Evolutionary conservation across 2,797 vertebrate species (phyloP).

Genomic region (Mus minutoides): DNA sequence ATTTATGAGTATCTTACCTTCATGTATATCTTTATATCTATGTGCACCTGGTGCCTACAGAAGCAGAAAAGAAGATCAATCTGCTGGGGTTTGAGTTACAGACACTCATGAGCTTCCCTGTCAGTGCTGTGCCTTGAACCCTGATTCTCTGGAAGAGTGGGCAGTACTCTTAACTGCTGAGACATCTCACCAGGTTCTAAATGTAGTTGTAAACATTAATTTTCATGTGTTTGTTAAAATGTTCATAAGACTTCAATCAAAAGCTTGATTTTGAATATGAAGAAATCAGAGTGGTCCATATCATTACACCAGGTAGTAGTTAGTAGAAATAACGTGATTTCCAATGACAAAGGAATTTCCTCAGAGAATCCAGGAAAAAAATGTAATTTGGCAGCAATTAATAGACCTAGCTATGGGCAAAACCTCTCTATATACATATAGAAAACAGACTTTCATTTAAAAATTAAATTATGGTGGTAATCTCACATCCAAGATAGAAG

Average conservation of each 20-base stretch:
- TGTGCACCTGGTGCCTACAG: neutral
- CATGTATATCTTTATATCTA: too few species aligned
- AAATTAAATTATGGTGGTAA: neutral
- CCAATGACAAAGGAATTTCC: neutral
- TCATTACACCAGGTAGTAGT: neutral
- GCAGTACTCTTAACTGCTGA: too few species aligned
- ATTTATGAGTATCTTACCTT: neutral
- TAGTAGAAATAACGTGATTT: neutral
- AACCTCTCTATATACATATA: neutral
- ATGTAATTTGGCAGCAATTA: neutral
- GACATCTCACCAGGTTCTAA: neutral
- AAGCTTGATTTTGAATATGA: conserved; percentile 18
- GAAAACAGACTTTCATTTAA: conserved; percentile 36
- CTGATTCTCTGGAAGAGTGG: neutral
- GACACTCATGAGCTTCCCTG: neutral
- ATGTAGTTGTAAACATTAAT: conserved; percentile 20
- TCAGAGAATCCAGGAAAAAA: neutral
- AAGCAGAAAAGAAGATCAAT: too few species aligned
- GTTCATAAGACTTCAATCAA: neutral
- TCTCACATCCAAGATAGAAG: neutral
- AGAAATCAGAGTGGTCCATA: neutral
- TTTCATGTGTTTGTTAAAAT: conserved; percentile 34
- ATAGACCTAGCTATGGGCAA: neutral
- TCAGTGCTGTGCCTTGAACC: neutral
- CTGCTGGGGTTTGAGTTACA: neutral